Conservation (phyloP, 2,797 vertebrate species). For the Mastacembelus armatus region DNA sequence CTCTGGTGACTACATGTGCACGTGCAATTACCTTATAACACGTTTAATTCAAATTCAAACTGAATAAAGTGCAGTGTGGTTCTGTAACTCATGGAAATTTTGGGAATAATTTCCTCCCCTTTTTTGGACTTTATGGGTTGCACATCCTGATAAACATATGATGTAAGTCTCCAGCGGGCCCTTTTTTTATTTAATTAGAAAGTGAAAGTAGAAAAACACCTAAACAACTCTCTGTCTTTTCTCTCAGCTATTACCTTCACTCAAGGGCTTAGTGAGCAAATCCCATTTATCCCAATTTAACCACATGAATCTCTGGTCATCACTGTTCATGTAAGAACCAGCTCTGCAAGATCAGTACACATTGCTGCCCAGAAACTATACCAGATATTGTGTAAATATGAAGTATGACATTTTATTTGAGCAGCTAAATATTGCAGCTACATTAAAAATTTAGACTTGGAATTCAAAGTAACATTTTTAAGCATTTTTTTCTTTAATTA, state of each 20-base stretch:
- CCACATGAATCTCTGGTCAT: neutral
- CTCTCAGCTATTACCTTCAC: neutral
- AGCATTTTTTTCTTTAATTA: too few species aligned
- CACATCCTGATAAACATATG: constrained; percentile 24
- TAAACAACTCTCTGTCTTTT: neutral
- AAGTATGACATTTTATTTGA: neutral
- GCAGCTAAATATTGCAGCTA: neutral
- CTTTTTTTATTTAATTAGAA: neutral
- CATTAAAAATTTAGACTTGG: neutral
- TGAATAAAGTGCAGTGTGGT: neutral
- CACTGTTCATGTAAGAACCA: neutral
- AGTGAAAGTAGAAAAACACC: constrained; percentile 2
- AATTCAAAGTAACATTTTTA: too few species aligned
- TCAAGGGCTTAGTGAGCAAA: neutral
- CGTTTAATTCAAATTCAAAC: neutral
- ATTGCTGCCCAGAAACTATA: neutral
- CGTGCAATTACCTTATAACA: neutral
- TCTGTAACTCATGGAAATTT: constrained; percentile 37
- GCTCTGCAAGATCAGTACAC: neutral
- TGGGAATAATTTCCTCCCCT: constrained; percentile 19
- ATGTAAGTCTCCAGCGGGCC: neutral
- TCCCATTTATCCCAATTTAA: too few species aligned
- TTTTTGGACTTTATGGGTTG: constrained; percentile 13
- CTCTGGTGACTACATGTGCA: neutral
- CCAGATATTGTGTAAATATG: neutral